Evolutionary conservation across 2,113 vertebrate species (phyloP).

Genomic region (Calyptomena viridis): DNA sequence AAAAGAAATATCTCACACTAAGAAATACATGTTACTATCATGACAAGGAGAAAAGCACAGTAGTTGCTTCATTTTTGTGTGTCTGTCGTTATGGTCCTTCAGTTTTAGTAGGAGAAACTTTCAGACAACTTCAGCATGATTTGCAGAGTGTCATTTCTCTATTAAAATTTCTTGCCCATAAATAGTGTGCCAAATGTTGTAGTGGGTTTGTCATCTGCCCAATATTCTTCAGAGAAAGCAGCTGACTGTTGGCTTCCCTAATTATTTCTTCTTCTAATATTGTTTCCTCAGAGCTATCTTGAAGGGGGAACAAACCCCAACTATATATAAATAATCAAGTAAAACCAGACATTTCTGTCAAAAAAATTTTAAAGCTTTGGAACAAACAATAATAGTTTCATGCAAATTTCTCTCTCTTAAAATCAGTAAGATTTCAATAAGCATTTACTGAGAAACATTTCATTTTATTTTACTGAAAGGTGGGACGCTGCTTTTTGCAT

Average conservation of each 20-base stretch:
- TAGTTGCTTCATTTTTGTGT: not conserved
- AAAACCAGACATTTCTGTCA: not conserved
- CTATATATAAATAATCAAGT: not conserved
- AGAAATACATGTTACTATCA: not conserved
- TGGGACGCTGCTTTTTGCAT: not conserved
- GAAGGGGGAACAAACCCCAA: not conserved
- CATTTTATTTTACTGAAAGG: not conserved
- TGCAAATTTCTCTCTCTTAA: not conserved
- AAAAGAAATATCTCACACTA: not conserved
- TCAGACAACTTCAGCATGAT: not conserved
- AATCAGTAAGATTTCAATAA: not conserved
- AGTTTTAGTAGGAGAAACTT: not conserved
- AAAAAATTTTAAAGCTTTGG: not conserved
- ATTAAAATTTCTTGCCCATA: slow-evolving; percentile 2
- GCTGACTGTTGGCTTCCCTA: slow-evolving; percentile 13
- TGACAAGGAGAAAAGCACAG: not conserved
- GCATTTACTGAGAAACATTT: not conserved
- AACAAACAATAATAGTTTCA: not conserved
- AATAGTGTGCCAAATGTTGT: slow-evolving; percentile 24
- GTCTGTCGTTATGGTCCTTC: not conserved
- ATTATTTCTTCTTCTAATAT: slow-evolving; percentile 30
- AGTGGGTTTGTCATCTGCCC: slow-evolving; percentile 34
- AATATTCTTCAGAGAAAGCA: slow-evolving; percentile 20
- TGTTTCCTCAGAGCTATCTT: not conserved
- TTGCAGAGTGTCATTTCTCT: not conserved